These are phyloP conservation scores for Leptogaster cylindrica DNA, from an alignment of 2,888 invertebrate genomes.

Conservation along the genomic window DNA sequence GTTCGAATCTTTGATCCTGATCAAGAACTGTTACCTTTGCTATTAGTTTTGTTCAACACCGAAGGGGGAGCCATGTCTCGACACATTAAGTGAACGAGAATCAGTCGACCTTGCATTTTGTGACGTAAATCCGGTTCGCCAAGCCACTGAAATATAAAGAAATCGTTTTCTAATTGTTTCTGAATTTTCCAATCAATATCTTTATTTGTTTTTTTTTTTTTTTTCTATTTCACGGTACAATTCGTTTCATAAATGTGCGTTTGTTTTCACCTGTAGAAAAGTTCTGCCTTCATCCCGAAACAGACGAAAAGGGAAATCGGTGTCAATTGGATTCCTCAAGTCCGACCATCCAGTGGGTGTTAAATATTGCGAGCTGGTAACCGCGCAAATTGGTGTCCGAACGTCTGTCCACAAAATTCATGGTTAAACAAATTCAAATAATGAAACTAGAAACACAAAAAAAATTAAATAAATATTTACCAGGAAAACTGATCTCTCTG, in stretches of 20 bases:
- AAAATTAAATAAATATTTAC: constrained; percentile 52
- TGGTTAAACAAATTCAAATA: constrained; percentile 41
- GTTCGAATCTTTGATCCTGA: constrained; percentile 14
- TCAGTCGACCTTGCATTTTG: constrained; percentile 80
- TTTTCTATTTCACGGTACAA: no score
- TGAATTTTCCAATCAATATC: constrained; percentile 15
- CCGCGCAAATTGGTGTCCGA: constrained; percentile 81
- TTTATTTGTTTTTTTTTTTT: no score
- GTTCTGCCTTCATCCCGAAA: constrained; percentile 82
- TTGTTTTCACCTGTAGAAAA: constrained; percentile 83
- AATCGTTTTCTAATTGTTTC: neutral
- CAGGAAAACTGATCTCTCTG: constrained; percentile 82
- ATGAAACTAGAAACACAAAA: constrained; percentile 43
- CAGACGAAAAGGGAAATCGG: constrained; percentile 80
- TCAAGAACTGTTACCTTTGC: constrained; percentile 28
- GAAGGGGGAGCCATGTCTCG: constrained; percentile 69
- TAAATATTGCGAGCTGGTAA: constrained; percentile 83
- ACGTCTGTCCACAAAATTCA: constrained; percentile 71
- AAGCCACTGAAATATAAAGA: constrained; percentile 71
- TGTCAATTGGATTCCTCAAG: constrained; percentile 75
- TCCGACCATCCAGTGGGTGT: constrained; percentile 81
- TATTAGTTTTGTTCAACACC: constrained; percentile 61
- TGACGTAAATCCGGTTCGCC: constrained; percentile 79
- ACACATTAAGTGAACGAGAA: constrained; percentile 80
- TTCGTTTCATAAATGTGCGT: no score